phyloP scores from a whole-genome alignment of 2,797 vertebrate genomes.

The Urophycis tenuis region DNA sequence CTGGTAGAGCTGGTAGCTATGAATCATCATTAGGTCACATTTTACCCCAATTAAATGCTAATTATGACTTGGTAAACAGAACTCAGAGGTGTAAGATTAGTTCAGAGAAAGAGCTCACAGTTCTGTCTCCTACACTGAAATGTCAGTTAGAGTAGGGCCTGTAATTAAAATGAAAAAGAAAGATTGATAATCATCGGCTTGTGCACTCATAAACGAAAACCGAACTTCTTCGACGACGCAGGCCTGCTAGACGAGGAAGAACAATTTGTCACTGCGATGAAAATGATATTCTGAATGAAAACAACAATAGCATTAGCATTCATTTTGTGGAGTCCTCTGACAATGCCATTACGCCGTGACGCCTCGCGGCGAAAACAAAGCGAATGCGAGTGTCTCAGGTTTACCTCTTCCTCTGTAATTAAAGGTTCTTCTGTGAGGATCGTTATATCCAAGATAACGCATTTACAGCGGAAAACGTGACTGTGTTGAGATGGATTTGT shows the following conservation, averaged over 20 bases:
- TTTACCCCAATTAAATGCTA: not conserved
- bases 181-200: slow-evolving; percentile 5
- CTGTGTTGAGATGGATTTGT: not conserved
- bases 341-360: slow-evolving; percentile 54
- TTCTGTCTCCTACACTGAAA: too few relatives aligned
- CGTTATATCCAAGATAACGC: not conserved
- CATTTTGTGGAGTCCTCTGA: slow-evolving; percentile 54
- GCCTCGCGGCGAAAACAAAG: slow-evolving; percentile 53
- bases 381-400: slow-evolving; percentile 57
- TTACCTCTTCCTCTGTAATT: slow-evolving; percentile 54
- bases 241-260: slow-evolving; percentile 36
- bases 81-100: not conserved
- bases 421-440: slow-evolving; percentile 18
- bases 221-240: slow-evolving; percentile 16
- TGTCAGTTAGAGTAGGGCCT: too few relatives aligned
- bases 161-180: slow-evolving; percentile 27
- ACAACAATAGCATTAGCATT: slow-evolving; percentile 49
- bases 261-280: slow-evolving; percentile 61
- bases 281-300: slow-evolving; percentile 34
- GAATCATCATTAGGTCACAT: too few relatives aligned
- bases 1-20: too few relatives aligned
- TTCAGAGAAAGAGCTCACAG: too few relatives aligned
- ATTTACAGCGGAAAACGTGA: not conserved
- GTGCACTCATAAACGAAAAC: not conserved
- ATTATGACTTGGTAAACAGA: slow-evolving; percentile 15